Percentiles rank a stretch among this genome's conserved stretches.
Conservation (phyloP, 2,888 invertebrate genomes). For the Taphrorychus bicolor region DNA sequence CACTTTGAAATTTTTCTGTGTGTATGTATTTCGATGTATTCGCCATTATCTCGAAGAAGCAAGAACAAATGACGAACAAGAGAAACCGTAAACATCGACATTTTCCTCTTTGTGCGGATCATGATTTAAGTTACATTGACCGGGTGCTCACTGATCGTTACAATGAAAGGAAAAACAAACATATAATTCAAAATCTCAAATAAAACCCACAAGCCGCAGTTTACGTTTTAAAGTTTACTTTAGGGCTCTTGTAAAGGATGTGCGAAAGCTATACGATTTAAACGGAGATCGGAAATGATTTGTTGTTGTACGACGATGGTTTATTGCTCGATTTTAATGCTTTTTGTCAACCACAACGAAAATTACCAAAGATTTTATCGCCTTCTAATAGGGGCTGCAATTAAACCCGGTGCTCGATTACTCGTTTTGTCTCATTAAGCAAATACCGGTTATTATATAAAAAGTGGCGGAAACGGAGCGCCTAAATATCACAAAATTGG, state of each 20-base stretch:
- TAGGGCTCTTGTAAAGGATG: slow-evolving; percentile 26
- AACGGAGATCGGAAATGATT: slow-evolving; percentile 2
- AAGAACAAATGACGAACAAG: no score
- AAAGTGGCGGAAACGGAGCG: slow-evolving; percentile 36
- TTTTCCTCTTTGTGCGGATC: slow-evolving; percentile 28
- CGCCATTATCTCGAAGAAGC: no score
- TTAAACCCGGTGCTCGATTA: slow-evolving; percentile 1
- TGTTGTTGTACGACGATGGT: not conserved
- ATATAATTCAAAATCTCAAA: slow-evolving; percentile 40
- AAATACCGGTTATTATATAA: slow-evolving; percentile 19
- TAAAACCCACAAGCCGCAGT: slow-evolving; percentile 30
- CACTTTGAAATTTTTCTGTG: no score
- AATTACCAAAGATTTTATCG: not conserved
- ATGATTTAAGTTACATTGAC: slow-evolving; percentile 38
- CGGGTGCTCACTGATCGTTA: slow-evolving; percentile 39
- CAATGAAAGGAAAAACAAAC: slow-evolving; percentile 45
- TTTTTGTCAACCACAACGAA: not conserved
- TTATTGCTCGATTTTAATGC: no score
- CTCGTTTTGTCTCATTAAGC: slow-evolving; percentile 34
- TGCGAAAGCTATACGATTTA: slow-evolving; percentile 29
- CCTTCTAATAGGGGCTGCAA: not conserved
- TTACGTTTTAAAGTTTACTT: slow-evolving; percentile 25
- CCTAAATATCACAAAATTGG: slow-evolving; percentile 40
- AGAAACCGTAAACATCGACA: slow-evolving; percentile 26
- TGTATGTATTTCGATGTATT: no score